Evolutionary conservation across 2,888 invertebrate species (phyloP), one percentile per base, ranked within the genome.

Genomic region (Campoplex nolae): DNA sequence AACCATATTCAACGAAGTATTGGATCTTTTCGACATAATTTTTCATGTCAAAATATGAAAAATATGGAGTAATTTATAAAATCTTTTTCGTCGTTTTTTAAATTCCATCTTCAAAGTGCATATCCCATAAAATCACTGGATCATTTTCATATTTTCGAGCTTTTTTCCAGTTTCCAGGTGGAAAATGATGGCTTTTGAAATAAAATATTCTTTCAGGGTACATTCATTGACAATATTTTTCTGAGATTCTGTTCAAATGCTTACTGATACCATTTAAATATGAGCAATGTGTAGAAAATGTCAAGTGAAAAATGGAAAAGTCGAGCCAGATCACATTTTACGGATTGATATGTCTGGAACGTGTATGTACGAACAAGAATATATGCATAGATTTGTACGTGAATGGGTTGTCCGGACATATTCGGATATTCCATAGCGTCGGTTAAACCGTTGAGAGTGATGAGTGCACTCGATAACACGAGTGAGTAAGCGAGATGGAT

Each of bases 401-500:
- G 18, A n/a, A 73, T 56, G 73, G 83, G 67, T 51, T 51, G 73
- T 82, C 73, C 48, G 82, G 81, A 75, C 74, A 70, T 85, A 70
- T 51, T 38, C 28, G 32, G 23, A 58, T 48, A 42, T 48, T 70
- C 82, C 82, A 70, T 83, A 83, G 23, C 68, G 35, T 75, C 70
- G 78, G 51, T 70, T 75, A 78, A 54, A 70, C 62, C 58, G 89
- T 90, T 88, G 90, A 89, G 91, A 91, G 91, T 91, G 92, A 92
- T 91, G 91, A 92, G 92, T 91, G 92, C 92, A 92, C 92, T 92
- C 91, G 90, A 92, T 92, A 90, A 91, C 91, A 89, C 74, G 78
- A 78, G 68, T 79, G 79, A 79, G 45, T 13, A 32, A 45, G 56
- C 68, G 70, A 45, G 58, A 79, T 45, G 54, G 56, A 79, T 54